Evolutionary conservation across 2,888 invertebrate species (phyloP), one percentile per base, ranked within the genome.

Genomic region (Clusia tigrina): DNA sequence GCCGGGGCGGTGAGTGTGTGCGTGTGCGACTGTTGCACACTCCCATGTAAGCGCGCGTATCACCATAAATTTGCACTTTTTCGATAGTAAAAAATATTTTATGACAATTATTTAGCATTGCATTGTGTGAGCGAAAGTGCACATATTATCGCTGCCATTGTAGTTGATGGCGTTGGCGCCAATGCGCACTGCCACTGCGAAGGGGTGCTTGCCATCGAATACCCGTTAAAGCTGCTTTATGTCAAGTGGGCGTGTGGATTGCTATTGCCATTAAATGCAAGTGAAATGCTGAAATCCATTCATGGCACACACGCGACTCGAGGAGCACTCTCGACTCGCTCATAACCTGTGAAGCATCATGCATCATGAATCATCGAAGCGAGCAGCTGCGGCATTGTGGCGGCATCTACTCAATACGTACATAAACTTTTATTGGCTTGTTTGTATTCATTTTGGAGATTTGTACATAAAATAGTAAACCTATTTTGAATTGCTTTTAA

Each of bases 201-300:
- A 32, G 12, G 6, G 32, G 12, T 32, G 72, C 72, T 73, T 72
- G 73, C 69, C 24, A 42, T 42, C 42, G 42, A 42, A 42, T 3
- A 42, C 10, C 10, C 42, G 3, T 42, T 42, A 17, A n/a, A 18
- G 64, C 65, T 74, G 74, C 71, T 74, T 74, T 74, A 74, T 74
- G 74, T 74, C 74, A 71, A 74, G 71, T 74, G 74, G 74, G 74
- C 74, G 74, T 74, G n/a, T 74, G 74, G 74, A 74, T 71, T 71
- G 74, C n/a, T 65, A 66, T 74, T 74, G n/a, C 74, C 74, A 74
- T 74, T 69, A 71, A 74, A 63, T 15, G n/a, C 42, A 42, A 42
- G 2, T 17, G 42, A 42, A 42, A 42, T 42, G 42, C 32, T 32
- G 32, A 12, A 32, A 12, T 32, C 12, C 32, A 9, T 12, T 32